Evolutionary conservation across 2,888 invertebrate genomes (phyloP), one percentile per base, ranked within the genome.

Genomic region (Thera obeliscata): DNA sequence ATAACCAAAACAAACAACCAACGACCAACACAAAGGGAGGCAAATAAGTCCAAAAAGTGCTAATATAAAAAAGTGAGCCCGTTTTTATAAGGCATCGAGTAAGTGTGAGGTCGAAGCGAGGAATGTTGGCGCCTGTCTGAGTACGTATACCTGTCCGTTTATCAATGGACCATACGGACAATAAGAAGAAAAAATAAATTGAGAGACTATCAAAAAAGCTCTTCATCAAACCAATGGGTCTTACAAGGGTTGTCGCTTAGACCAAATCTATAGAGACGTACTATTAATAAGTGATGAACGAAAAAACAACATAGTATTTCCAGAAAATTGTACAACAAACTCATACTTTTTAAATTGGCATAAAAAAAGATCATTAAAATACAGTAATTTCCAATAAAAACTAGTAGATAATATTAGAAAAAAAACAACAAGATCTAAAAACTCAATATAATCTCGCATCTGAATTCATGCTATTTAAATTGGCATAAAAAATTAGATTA

Each of bases 91-190:
- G 82, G 85, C 87, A 82, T 82, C 89, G 87, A 91, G 89, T 87
- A 90, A 92, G 93, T 93, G 93, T 93, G 93, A 93, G 93, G 93
- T 93, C 93, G 93, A 83, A 85, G 77, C 90, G 89, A 91, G 90
- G 93, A 93, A 93, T 93, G 93, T 93, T 93, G 93, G 93, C 93
- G 93, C 93, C 93, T 88, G 92, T 91, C 93, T 92, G 93, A 93
- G 93, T 93, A 92, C 91, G 89, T 91, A 91, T 93, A 93, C 93
- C 93, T 93, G 93, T 93, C 89, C 89, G 88, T 92, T 93, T 93
- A 93, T 93, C 93, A 93, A 93, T 93, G 93, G 91, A 84, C 90
- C 88, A 84, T 82, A 12, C 61, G 88, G 86, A 88, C 89, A 91
- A 93, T 88, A 88, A 90, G 87, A 81, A 69, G 80, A 89, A 88